Percentiles rank a stretch among this genome's conserved stretches.
phyloP scores from a whole-genome alignment of 2,113 vertebrate species.

The Psammodynastes pulverulentus region DNA sequence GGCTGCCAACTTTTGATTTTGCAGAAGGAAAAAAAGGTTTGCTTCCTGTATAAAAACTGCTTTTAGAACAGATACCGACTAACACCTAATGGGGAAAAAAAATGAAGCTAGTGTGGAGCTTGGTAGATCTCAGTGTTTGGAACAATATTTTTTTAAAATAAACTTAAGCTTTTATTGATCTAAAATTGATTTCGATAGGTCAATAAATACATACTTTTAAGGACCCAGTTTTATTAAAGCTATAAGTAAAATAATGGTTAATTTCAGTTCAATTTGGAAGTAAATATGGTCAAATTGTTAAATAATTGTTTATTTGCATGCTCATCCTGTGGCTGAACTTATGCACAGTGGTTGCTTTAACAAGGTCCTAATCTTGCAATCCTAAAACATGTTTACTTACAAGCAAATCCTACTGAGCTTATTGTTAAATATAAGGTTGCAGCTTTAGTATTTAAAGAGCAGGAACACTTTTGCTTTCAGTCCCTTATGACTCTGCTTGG shows the following conservation, averaged over 20 bases:
- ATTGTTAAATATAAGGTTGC: not conserved
- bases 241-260: not conserved
- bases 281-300: not conserved
- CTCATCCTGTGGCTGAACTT: not conserved
- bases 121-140: not conserved
- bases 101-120: not conserved
- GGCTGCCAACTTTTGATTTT: not conserved
- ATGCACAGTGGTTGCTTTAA: not conserved
- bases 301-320: not conserved
- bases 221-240: not conserved
- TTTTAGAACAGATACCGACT: not conserved
- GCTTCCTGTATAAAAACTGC: not conserved
- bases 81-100: rapidly evolving
- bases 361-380: not conserved
- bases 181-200: not conserved
- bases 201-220: not conserved
- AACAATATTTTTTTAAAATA: not conserved
- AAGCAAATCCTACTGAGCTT: not conserved
- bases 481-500: not conserved
- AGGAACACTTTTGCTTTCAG: not conserved
- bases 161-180: not conserved
- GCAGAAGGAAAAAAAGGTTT: not conserved
- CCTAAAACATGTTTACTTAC: not conserved
- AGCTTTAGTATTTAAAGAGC: not conserved
- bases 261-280: not conserved